phyloP scores from a whole-genome alignment of 1,140 invertebrate species.

The Cryptotermes secundus region DNA sequence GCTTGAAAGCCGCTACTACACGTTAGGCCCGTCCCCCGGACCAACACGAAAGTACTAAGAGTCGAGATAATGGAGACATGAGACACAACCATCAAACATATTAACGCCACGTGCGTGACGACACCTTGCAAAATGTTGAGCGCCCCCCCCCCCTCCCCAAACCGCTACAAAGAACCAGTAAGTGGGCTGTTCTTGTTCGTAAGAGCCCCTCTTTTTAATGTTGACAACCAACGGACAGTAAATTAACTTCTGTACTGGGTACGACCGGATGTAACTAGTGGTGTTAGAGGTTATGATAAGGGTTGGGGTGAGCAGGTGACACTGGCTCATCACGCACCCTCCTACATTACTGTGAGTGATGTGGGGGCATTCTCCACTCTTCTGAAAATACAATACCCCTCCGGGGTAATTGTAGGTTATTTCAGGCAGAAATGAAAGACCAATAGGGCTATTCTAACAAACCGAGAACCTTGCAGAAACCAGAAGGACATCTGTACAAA shows the following conservation, averaged over 20 bases:
- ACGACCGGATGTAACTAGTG: not conserved
- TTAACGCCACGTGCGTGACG: not conserved
- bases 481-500: not conserved
- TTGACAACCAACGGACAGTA: not conserved
- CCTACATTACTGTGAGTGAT: not conserved
- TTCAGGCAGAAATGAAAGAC: not conserved
- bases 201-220: not conserved
- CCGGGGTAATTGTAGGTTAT: not conserved
- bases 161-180: not conserved
- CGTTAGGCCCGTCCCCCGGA: no score
- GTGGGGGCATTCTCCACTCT: not conserved
- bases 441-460: not conserved
- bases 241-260: not conserved
- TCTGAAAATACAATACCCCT: not conserved
- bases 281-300: not conserved
- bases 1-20: no score
- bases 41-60: no score
- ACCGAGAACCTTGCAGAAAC: not conserved
- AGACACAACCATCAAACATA: not conserved
- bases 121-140: not conserved
- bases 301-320: not conserved
- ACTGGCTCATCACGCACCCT: not conserved
- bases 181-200: not conserved
- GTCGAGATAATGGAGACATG: not conserved
- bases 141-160: not conserved